These are phyloP conservation scores for Dascyllus trimaculatus DNA, from an alignment of 2,113 vertebrate genomes.

Conservation along the genomic window DNA sequence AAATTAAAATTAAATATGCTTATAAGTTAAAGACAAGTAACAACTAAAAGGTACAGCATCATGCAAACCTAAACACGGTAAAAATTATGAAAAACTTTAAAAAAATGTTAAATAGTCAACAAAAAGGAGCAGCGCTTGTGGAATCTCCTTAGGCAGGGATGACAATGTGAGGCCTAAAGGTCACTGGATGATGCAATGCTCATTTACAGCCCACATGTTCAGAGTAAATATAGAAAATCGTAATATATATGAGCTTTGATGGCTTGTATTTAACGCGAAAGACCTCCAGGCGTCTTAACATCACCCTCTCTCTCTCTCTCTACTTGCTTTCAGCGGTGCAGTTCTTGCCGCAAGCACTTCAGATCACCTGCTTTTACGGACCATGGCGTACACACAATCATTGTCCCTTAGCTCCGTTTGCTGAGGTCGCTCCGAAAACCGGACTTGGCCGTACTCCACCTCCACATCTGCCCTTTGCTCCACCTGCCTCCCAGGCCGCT, in stretches of 20 bases:
- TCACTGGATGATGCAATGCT: neutral
- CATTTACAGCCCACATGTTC: no score
- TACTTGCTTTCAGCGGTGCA: neutral
- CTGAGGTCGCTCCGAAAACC: slow-evolving; percentile 26
- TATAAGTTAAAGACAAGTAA: no score
- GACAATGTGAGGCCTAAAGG: no score
- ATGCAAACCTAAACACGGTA: no score
- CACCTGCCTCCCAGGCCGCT: neutral
- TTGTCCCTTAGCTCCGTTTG: neutral
- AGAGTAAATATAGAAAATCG: no score
- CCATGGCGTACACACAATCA: slow-evolving; percentile 59
- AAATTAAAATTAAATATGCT: no score
- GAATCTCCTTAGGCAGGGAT: no score
- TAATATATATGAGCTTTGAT: accelerated
- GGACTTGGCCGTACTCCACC: slow-evolving; percentile 74
- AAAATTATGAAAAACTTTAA: no score
- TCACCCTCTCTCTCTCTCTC: neutral
- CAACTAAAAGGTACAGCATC: no score
- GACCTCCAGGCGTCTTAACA: accelerated
- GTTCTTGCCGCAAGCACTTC: neutral
- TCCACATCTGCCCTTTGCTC: neutral
- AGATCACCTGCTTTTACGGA: slow-evolving; percentile 43
- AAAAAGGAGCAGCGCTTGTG: no score
- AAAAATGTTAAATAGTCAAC: no score
- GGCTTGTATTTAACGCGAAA: neutral